Conservation (phyloP, 1,140 invertebrate genomes). For the Helicorthomorpha holstii region DNA sequence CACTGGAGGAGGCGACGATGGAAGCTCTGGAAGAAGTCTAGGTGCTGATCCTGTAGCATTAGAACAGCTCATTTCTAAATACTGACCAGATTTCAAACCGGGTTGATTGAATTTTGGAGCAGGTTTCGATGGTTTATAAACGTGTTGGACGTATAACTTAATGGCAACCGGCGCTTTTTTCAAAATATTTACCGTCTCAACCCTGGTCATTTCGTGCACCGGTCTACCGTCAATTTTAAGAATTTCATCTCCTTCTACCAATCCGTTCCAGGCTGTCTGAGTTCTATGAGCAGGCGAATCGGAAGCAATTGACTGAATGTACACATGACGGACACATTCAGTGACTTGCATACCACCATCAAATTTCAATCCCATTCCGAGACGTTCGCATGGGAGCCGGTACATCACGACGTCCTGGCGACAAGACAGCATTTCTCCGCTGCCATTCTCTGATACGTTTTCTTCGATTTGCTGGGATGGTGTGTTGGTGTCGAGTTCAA, state of each 20-base stretch:
- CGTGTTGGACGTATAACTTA: slow-evolving; percentile 39
- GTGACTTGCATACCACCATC: slow-evolving; percentile 53
- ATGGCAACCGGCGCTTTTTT: slow-evolving; percentile 68
- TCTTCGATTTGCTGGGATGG: no score
- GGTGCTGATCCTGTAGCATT: not conserved
- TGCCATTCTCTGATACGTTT: not conserved
- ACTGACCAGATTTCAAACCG: no score
- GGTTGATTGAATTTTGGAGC: not conserved
- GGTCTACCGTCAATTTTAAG: slow-evolving; percentile 58
- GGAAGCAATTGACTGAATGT: slow-evolving; percentile 73
- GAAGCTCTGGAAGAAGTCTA: slow-evolving; percentile 2
- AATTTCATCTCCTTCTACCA: slow-evolving; percentile 72
- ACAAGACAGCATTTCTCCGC: not conserved
- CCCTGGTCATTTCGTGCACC: slow-evolving; percentile 58
- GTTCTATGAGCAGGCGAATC: slow-evolving; percentile 70
- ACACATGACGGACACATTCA: slow-evolving; percentile 50
- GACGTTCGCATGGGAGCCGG: slow-evolving; percentile 64
- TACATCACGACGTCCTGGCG: slow-evolving; percentile 50
- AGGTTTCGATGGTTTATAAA: not conserved
- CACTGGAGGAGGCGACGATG: slow-evolving; percentile 11
- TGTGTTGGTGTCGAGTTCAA: not conserved
- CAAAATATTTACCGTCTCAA: slow-evolving; percentile 65
- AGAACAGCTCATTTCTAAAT: no score
- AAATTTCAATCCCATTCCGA: slow-evolving; percentile 81
- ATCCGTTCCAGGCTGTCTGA: slow-evolving; percentile 54